Percentiles rank a stretch among this genome's conserved stretches.
phyloP scores from a whole-genome alignment of 1,140 invertebrate species.

The Hermetia illucens region DNA sequence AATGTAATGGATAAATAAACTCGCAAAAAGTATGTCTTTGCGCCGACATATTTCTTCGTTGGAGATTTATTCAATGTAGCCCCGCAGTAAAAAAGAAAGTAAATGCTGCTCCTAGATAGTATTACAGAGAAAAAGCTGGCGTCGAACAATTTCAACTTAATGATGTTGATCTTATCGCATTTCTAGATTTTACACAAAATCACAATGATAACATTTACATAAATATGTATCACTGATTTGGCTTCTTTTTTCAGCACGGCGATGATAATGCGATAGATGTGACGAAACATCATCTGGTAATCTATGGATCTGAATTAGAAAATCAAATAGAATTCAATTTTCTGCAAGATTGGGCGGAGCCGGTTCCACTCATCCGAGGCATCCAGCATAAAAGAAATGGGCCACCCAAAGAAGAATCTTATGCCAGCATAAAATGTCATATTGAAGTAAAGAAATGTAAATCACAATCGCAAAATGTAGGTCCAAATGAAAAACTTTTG shows the following conservation, averaged over 20 bases:
- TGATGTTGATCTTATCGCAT: too few species aligned
- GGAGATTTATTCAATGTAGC: too few species aligned
- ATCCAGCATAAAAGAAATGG: conserved; percentile 47
- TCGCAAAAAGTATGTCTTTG: too few species aligned
- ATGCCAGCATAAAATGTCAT: conserved; percentile 34
- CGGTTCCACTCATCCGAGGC: conserved; percentile 58
- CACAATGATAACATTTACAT: too few species aligned
- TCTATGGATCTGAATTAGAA: conserved; percentile 64
- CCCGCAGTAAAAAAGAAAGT: too few species aligned
- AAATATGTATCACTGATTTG: background rate
- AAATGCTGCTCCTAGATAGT: too few species aligned
- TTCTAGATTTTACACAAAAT: too few species aligned
- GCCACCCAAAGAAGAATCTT: conserved; percentile 44
- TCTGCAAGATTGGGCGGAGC: conserved; percentile 62
- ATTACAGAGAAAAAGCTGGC: too few species aligned
- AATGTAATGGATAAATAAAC: too few species aligned
- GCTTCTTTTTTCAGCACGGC: background rate
- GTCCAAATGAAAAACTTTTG: background rate
- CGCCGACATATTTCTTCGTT: too few species aligned
- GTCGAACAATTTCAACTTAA: too few species aligned
- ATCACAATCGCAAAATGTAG: background rate
- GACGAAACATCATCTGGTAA: conserved; percentile 34
- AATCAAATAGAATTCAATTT: conserved; percentile 55
- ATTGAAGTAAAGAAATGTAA: conserved; percentile 17
- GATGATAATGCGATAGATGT: too few species aligned